Percentiles rank a stretch among this genome's conserved stretches.
These are phyloP conservation scores for Automeris io DNA, from an alignment of 2,888 invertebrate species.

Conservation along the genomic window DNA sequence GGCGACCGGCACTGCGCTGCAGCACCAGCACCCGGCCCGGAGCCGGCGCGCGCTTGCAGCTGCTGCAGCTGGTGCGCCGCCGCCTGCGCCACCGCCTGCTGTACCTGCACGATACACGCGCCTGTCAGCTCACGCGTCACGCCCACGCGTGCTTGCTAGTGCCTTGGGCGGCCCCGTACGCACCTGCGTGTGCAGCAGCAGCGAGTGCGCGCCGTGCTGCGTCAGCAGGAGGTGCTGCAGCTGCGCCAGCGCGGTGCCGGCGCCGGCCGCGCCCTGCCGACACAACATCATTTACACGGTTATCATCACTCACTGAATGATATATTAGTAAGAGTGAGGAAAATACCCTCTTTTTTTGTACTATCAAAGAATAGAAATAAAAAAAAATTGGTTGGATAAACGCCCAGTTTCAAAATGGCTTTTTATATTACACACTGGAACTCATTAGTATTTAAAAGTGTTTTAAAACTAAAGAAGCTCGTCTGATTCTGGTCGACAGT, in stretches of 20 bases:
- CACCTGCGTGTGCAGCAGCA: constrained; percentile 66
- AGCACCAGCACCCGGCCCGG: constrained; percentile 18
- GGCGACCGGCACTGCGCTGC: constrained; percentile 63
- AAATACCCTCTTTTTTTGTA: too few species aligned
- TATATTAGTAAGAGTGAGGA: too few species aligned
- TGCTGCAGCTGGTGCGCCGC: constrained; percentile 91
- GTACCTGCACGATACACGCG: constrained; percentile 70
- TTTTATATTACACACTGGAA: too few species aligned
- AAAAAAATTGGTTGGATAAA: too few species aligned
- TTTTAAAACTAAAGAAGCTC: too few species aligned
- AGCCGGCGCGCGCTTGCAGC: constrained; percentile 77
- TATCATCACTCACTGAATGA: neutral
- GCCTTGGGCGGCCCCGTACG: neutral
- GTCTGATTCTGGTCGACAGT: too few species aligned
- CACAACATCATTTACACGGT: neutral
- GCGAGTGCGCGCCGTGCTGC: constrained; percentile 65
- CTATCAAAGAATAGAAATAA: too few species aligned
- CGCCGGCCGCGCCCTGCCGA: constrained; percentile 52
- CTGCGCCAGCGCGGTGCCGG: constrained; percentile 63
- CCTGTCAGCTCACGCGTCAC: neutral
- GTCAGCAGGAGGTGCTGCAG: constrained; percentile 65
- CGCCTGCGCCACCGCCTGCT: constrained; percentile 90
- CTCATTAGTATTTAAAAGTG: too few species aligned
- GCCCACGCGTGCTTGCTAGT: too few species aligned
- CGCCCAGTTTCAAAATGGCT: too few species aligned